These are phyloP conservation scores for Callaeas wilsoni DNA, from an alignment of 2,113 vertebrate genomes.

Conservation along the genomic window DNA sequence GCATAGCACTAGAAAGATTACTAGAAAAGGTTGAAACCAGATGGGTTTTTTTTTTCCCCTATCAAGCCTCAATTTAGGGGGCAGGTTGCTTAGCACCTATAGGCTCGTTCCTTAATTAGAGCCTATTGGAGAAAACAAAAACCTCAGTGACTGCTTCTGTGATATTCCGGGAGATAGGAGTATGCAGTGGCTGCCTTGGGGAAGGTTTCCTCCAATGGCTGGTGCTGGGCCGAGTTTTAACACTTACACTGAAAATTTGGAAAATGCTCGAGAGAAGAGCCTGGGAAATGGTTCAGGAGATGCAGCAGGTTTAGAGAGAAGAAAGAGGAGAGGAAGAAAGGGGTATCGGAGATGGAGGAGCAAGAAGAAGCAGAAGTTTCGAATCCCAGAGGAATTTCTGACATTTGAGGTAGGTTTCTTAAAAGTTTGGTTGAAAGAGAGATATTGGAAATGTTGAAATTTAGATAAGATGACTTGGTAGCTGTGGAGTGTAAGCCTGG, in stretches of 20 bases:
- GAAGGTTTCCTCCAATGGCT: neutral
- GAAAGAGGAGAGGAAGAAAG: neutral
- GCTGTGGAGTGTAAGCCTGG: neutral
- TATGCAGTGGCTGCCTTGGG: rapidly evolving
- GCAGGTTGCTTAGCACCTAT: neutral
- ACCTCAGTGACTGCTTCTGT: rapidly evolving
- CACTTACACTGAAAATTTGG: rapidly evolving
- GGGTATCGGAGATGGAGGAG: rapidly evolving
- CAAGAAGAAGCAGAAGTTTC: neutral
- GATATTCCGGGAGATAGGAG: rapidly evolving
- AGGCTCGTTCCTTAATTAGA: neutral
- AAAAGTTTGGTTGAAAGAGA: neutral
- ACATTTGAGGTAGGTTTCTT: neutral
- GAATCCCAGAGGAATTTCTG: rapidly evolving
- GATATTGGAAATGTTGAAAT: neutral
- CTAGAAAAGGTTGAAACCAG: neutral
- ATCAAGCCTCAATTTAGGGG: neutral
- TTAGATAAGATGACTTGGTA: neutral
- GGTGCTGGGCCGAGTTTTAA: rapidly evolving
- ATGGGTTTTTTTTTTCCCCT: neutral
- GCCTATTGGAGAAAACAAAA: neutral
- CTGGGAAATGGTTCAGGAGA: rapidly evolving
- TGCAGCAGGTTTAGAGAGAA: rapidly evolving
- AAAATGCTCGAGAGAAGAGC: rapidly evolving
- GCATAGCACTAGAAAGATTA: neutral